These are phyloP conservation scores for Calypte anna DNA, from an alignment of 2,113 vertebrate species.

Conservation along the genomic window DNA sequence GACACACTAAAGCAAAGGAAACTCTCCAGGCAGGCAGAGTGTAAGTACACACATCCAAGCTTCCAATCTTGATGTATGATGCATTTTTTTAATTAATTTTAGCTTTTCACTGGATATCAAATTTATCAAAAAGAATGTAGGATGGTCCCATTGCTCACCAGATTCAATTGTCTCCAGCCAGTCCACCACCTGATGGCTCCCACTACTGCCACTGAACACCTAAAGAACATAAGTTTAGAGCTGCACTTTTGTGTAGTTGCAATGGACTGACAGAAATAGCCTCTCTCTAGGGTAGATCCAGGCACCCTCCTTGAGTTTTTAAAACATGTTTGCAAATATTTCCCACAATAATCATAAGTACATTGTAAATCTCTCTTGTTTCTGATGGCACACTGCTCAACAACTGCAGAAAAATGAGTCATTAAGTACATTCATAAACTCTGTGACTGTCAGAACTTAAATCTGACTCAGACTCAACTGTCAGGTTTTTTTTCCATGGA, in stretches of 20 bases:
- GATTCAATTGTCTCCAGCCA: not conserved
- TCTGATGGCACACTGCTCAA: not conserved
- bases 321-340: not conserved
- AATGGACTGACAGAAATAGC: not conserved
- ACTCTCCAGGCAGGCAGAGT: not conserved
- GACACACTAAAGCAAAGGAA: not conserved
- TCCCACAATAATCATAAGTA: slow-evolving; percentile 11
- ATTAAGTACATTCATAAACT: not conserved
- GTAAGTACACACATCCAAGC: accelerated
- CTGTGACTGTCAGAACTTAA: not conserved
- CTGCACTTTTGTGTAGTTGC: accelerated
- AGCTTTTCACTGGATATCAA: not conserved
- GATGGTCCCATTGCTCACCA: not conserved
- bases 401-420: slow-evolving; percentile 5
- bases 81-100: not conserved
- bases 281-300: not conserved
- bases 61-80: not conserved
- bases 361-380: not conserved
- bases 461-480: not conserved
- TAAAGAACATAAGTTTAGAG: not conserved
- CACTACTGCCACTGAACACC: not conserved
- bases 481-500: not conserved
- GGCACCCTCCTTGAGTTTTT: not conserved
- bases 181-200: not conserved
- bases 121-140: not conserved